Evolutionary conservation across 2,113 vertebrate genomes (phyloP), one percentile per base, ranked within the genome.

Genomic region (Reinhardtius hippoglossoides): DNA sequence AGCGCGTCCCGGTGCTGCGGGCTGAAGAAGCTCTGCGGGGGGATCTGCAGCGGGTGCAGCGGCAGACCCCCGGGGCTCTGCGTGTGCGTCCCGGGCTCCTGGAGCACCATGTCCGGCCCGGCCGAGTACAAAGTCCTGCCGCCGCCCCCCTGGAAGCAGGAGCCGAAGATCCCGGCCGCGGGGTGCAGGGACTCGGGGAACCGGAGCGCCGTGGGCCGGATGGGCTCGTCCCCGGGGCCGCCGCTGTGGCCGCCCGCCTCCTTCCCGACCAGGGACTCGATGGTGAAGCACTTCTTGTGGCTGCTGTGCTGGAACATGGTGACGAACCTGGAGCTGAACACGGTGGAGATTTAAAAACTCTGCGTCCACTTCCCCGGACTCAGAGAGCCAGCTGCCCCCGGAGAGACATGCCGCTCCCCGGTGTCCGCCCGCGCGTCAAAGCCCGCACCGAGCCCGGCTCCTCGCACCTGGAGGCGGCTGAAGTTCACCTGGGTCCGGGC

Each of bases 201-300:
- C 3, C 90, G 78, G 37, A 94, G 89, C 78, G 91, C 91, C 1
- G 87, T 94, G 67, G 93, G 92, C 73, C 94, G 85, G 64, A 94
- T 92, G 61, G 91, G 92, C 44, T 95, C 95, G 0, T 95, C 94
- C 70, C 87, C 92, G 31, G 87, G 82, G 73, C 78, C 44, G 46
- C 46, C 50, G 16, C 46, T 6, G 88, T 84, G 10, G 87, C 60
- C 14, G 85, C 76, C 84, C 18, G 80, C 71, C 60, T 94, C 94
- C 86, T 95, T 93, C 68, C 90, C 95, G n/a, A 96, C 94, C 70
- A 96, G 92, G 66, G 95, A 89, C 83, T 95, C 93, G 21, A 95
- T 94, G 66, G 90, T 92, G 88, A 94, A 95, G 50, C 92, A 92
- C 57, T 95, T 96, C 86, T 94, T 93, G 65, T 23, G 71, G 55